These are phyloP conservation scores for Rallus limicola DNA, from an alignment of 2,113 vertebrate genomes.

Conservation along the genomic window DNA sequence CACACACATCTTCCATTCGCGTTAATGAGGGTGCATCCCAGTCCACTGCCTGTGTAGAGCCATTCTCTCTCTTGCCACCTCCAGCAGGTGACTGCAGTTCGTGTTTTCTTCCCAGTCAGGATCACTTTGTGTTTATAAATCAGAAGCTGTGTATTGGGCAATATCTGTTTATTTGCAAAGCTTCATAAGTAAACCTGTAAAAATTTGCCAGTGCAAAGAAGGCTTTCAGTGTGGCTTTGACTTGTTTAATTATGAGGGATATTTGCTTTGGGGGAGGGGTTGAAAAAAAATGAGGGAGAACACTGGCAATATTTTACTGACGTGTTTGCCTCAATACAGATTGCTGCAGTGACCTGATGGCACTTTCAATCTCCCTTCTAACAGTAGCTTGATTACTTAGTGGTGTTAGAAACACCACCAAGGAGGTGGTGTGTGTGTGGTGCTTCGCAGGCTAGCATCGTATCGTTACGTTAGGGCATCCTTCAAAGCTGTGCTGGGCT, in stretches of 20 bases:
- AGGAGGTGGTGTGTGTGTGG: background rate
- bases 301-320: background rate
- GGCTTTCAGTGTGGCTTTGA: background rate
- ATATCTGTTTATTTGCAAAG: background rate
- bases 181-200: background rate
- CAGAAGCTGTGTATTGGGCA: background rate
- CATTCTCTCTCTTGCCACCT: background rate
- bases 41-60: background rate
- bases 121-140: background rate
- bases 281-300: background rate
- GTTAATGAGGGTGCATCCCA: constrained; percentile 34
- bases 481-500: rapidly evolving
- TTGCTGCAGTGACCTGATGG: background rate
- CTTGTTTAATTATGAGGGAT: background rate
- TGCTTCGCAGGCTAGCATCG: background rate
- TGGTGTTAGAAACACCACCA: background rate
- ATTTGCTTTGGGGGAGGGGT: background rate
- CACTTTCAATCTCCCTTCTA: background rate
- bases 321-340: background rate
- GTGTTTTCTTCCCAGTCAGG: background rate
- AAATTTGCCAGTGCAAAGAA: background rate
- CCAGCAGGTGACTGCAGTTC: constrained; percentile 17
- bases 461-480: rapidly evolving
- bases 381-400: background rate
- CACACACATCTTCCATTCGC: background rate